phyloP scores from a whole-genome alignment of 2,113 vertebrate genomes.

The Dicentrarchus labrax region DNA sequence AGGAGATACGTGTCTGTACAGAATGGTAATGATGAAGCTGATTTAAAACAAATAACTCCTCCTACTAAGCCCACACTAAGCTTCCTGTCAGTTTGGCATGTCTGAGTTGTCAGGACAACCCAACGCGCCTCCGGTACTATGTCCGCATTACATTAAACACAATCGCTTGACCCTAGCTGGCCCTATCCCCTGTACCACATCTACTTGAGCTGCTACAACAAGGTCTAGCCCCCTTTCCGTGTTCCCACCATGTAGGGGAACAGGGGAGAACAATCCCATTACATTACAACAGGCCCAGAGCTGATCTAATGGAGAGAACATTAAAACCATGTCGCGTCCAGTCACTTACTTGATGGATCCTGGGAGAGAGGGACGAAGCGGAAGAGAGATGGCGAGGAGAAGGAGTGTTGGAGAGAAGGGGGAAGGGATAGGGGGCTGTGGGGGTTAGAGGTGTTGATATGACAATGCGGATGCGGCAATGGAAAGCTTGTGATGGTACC shows the following conservation, averaged over 20 bases:
- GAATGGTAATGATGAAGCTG: constrained; percentile 71
- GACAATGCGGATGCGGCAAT: constrained; percentile 60
- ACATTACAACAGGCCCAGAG: constrained; percentile 67
- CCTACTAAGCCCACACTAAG: constrained; percentile 54
- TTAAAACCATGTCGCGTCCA: constrained; percentile 82
- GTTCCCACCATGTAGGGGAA: constrained; percentile 69
- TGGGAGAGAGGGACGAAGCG: constrained; percentile 55
- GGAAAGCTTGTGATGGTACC: constrained; percentile 63
- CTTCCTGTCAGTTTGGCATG: constrained; percentile 71
- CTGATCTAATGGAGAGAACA: constrained; percentile 81
- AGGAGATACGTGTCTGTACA: not conserved
- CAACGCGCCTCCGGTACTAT: constrained; percentile 71
- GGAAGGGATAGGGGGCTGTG: constrained; percentile 28
- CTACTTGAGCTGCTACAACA: constrained; percentile 63
- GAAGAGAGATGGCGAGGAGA: constrained; percentile 24
- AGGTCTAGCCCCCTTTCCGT: constrained; percentile 53
- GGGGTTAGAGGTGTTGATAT: constrained; percentile 58
- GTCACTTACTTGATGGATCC: constrained; percentile 79
- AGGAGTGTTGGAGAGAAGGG: constrained; percentile 35
- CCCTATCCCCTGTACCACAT: constrained; percentile 64
- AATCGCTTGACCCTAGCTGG: constrained; percentile 75
- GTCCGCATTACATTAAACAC: constrained; percentile 83
- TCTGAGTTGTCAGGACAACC: constrained; percentile 72
- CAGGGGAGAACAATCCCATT: constrained; percentile 83
- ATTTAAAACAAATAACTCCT: constrained; percentile 78